Base-by-base conservation (phyloP, 2,113 vertebrate genomes). In the Lophura nycthemera region DNA sequence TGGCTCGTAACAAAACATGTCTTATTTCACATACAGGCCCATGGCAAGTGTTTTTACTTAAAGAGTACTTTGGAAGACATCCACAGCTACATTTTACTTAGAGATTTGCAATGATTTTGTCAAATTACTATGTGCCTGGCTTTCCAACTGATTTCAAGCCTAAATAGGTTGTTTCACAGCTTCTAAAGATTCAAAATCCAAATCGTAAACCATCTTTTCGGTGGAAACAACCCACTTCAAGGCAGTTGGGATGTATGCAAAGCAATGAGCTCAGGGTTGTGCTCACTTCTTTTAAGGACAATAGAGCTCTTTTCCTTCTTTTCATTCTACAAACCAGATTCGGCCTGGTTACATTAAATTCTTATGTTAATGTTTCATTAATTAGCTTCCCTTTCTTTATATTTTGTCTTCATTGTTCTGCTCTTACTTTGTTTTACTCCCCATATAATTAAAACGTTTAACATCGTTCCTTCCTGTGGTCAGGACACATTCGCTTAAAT, bases 321-420 rank as follows among this genome's bases (percentile, higher is more conserved):
- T 89, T 80, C 47, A 54, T 69, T 75, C 69, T 65, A 40, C 60
- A 92, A 92, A 90, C 64, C 86, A 91, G 66, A 94, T 80, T 90
- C 83, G 90, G 93, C 71, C 93, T 93, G 93, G 54, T 91, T 85
- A 88, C 92, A 87, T 95, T 95, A 93, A 85, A 90, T 92, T 96
- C 77, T 93, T 91, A 94, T 71, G 87, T 77, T 95, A 90, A 92
- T 88, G 90, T 95, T 96, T 92, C 92, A 95, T 94, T 82, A 95
- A 96, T 95, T 94, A 92, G 56, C 76, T 88, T 78, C 52, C 65
- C 69, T 93, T 91, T 95, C 96, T 95, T 96, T 91, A 81, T 69
- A 67, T 90, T 95, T 80, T 71, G 27, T 67, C 75, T 57, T 92
- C 96, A 97, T 97, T 97, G 96, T 97, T 97, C 95, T 92, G 90